Base-by-base conservation (phyloP, 2,113 vertebrate species). In the Hippolais icterina region DNA sequence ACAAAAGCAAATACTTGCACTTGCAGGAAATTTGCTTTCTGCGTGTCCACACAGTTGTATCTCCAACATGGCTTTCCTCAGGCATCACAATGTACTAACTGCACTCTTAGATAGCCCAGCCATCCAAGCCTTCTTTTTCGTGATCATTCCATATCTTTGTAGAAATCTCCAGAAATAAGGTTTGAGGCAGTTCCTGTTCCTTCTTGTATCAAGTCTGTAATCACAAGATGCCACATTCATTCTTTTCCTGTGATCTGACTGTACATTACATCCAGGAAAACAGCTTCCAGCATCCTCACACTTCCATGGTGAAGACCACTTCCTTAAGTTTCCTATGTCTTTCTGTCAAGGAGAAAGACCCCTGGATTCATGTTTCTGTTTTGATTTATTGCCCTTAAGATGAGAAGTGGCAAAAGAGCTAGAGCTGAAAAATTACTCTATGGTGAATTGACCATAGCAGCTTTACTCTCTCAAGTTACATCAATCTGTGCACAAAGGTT, bases 331-430 rank as follows among this genome's bases (percentile, higher is more conserved):
- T 91, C 69, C 21, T 28, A 16, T 49, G 28, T 64, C 50, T 41
- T 89, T 71, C 71, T 86, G 71, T 49, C 41, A 90, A 57, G 17
- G 16, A 83, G 60, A 90, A 89, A 74, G n/a, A 28, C 68, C 47
- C 28, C 37, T 72, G 31, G 28, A 74, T 93, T 84, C 54, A 80
- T 18, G 29, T 27, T 59, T 86, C 23, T 77, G 8, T 60, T 72
- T 89, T 89, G 63, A 87, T 87, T 77, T 89, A 65, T 80, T 57
- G 27, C 15, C 22, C 28, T 81, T 74, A 74, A 65, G 59, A 93
- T 49, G 60, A 84, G 60, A 89, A 87, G 37, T 31, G 12, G 42
- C 60, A 81, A 84, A 89, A 92, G 21, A 74, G 8, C 35, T 86
- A 33, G 2, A 8, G 60, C 10, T 89, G n/a, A 81, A 83, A 83